Evolutionary conservation across 2,113 vertebrate species (phyloP).

Genomic region (Scortum barcoo): DNA sequence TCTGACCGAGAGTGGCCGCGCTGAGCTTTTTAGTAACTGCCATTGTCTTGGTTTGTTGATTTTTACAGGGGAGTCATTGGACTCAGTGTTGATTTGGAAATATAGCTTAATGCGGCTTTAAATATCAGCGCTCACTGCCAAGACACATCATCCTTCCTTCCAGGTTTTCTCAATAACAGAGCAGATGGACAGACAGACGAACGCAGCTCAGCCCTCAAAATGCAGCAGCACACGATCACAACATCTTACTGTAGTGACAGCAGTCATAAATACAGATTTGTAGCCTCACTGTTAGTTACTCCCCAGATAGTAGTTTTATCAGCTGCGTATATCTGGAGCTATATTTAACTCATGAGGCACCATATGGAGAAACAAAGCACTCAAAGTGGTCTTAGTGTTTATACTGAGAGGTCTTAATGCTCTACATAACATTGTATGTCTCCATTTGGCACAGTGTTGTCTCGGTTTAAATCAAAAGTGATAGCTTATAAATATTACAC

Average conservation of each 20-base stretch:
- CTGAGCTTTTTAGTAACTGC: conserved; percentile 42
- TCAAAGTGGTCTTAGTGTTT: conserved; percentile 25
- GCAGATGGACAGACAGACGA: conserved; percentile 39
- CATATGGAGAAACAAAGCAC: conserved; percentile 23
- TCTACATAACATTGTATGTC: conserved; percentile 30
- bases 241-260: conserved; percentile 21
- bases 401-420: conserved; percentile 26
- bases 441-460: conserved; percentile 37
- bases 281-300: conserved; percentile 27
- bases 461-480: conserved; percentile 51
- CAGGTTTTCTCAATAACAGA: conserved; percentile 40
- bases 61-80: conserved; percentile 50
- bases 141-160: conserved; percentile 27
- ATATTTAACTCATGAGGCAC: conserved; percentile 44
- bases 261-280: conserved; percentile 55
- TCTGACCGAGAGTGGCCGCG: conserved; percentile 12
- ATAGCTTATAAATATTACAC: conserved; percentile 57
- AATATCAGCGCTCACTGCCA: conserved; percentile 35
- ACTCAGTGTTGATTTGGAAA: conserved; percentile 53
- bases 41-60: conserved; percentile 57
- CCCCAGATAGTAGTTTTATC: conserved; percentile 46
- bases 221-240: conserved; percentile 7
- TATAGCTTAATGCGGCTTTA: conserved; percentile 46
- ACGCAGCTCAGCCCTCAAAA: conserved; percentile 17
- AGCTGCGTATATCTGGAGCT: conserved; percentile 14